Evolutionary conservation across 1,140 invertebrate genomes (phyloP).

Genomic region (Cylas formicarius): DNA sequence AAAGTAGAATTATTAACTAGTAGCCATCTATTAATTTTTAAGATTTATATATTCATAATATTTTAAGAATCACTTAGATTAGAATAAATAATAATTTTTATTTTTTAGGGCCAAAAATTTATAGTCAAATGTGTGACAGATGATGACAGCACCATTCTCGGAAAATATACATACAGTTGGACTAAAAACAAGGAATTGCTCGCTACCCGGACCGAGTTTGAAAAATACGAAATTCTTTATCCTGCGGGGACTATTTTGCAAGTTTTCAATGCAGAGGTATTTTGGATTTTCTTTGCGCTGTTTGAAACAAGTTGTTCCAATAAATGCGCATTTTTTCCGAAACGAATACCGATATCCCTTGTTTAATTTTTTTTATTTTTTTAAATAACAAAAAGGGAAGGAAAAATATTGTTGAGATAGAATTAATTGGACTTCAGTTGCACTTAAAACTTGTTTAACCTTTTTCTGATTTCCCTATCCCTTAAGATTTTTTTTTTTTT

Average conservation of each 20-base stretch:
- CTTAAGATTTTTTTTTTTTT: too few relatives aligned
- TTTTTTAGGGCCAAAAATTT: constrained; percentile 55
- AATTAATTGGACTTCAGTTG: too few relatives aligned
- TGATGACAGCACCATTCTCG: constrained; percentile 41
- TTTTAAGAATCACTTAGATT: neutral
- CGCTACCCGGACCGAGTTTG: constrained; percentile 57
- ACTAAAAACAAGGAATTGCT: constrained; percentile 65
- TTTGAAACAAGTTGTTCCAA: constrained; percentile 2
- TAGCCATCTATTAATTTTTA: neutral
- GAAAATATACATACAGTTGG: constrained; percentile 71
- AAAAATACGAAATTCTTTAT: constrained; percentile 74
- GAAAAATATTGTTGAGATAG: too few relatives aligned
- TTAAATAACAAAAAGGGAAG: neutral
- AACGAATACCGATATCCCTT: too few relatives aligned
- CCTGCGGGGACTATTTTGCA: constrained; percentile 71
- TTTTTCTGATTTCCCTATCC: too few relatives aligned
- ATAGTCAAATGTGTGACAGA: constrained; percentile 59
- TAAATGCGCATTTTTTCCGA: constrained; percentile 3
- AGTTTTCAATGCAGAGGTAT: constrained; percentile 64
- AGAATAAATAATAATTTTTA: constrained; percentile 4
- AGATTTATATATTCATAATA: constrained; percentile 2
- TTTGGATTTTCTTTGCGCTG: neutral
- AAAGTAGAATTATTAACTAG: too few relatives aligned
- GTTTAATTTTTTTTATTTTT: neutral
- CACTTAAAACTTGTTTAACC: too few relatives aligned